Evolutionary conservation across 2,797 vertebrate genomes (phyloP), one percentile per base, ranked within the genome.

Genomic region (Rousettus madagascariensis): DNA sequence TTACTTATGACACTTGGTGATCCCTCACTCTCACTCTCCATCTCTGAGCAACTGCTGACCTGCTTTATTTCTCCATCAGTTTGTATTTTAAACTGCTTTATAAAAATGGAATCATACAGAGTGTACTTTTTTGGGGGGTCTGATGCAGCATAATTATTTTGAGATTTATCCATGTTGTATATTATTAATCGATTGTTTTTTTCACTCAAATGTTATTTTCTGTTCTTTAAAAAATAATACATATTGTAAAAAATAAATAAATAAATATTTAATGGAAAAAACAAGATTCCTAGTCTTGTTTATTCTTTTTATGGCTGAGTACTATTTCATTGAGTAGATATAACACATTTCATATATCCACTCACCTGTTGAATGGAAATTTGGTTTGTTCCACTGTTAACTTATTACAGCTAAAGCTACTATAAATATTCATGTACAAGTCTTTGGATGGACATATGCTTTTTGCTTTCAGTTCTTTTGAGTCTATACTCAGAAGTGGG

Each of bases 61-160:
- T 72, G 49, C 53, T 92, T 78, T 87, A 20, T 57, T 49, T 91
- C 55, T 43, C 84, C 85, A 6, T 86, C 41, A 71, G 11, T 85
- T 94, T 65, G 53, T 41, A 83, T 90, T 92, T 82, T 78, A 90
- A 94, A 74, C 17, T 19, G 68, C 59, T 80, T 74, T 68, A 59
- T 92, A 17, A 59, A 59, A 91, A 86, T 59, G 3, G 6, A 75
- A 51, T 83, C 75, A 82, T 33, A n/a, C 13, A 84, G 46, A 87
- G 33, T 71, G 38, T 78, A 72, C 71, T 84, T 91, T 71, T 71
- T 82, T 2, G 63, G 5, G 15, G 28, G 22, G 3, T 68, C 43
- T 75, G 20, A 36, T 51, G 86, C 33, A 77, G 61, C n/a, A 24
- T 82, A 71, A 59, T 77, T 87, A 84, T 79, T 94, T 63, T 82